Base-by-base conservation (phyloP, 2,888 invertebrate genomes). In the Apoda limacodes region DNA sequence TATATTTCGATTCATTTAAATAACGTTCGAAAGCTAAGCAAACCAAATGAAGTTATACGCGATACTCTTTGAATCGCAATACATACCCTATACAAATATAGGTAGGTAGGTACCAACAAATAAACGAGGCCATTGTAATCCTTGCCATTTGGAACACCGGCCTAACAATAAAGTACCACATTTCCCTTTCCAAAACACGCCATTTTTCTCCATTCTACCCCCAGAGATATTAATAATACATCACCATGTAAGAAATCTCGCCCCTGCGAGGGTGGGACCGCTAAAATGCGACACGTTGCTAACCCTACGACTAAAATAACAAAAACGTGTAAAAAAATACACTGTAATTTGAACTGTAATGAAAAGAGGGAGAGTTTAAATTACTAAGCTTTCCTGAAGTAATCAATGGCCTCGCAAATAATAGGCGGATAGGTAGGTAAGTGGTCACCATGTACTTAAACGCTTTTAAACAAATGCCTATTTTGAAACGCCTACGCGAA, bases 201-300 rank as follows among this genome's bases (percentile, higher is more conserved):
- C 61, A 68, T 67, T 64, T 68, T 64, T 60, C 64, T 63, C 57
- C 43, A 48, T 46, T 46, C 55, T 49, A 54, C 70, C 64, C n/a
- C 63, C 52, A 51, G 57, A 60, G 57, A 63, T 68, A 72, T 72
- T 70, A 71, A 72, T 75, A 76, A 71, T 72, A 70, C 67, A 76
- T 69, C 60, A 62, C 63, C 52, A 64, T 66, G 70, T 74, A 78
- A 78, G 76, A 78, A 75, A 76, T 69, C 74, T 72, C 67, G 48
- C 55, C 54, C 55, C 50, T 49, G 60, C 55, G 68, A 58, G 72
- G 71, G 74, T 59, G 71, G 71, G 50, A 43, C 49, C 51, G 61
- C 61, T 65, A 64, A 74, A 17, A 71, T 62, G 62, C 55, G 62
- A 55, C 59, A n/a, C n/a, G n/a, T 52, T 63, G 59, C 46, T 17